These are phyloP conservation scores for Polylopha cassiicola DNA, from an alignment of 2,888 invertebrate genomes.

Conservation along the genomic window DNA sequence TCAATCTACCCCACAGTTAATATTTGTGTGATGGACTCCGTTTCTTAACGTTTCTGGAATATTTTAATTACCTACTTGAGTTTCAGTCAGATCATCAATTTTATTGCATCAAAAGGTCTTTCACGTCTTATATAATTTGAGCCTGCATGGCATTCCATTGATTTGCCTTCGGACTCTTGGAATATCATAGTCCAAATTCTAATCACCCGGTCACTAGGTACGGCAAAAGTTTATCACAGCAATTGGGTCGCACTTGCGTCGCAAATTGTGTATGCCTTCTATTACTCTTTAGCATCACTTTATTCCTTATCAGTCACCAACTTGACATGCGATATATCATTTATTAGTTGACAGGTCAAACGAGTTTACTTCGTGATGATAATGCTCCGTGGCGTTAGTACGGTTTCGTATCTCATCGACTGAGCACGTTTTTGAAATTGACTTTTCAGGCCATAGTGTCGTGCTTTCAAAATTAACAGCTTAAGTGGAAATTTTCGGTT, in stretches of 20 bases:
- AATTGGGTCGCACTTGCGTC: constrained; percentile 51
- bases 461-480: constrained; percentile 47
- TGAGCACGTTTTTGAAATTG: constrained; percentile 17
- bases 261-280: constrained; percentile 49
- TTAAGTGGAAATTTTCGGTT: constrained; percentile 38
- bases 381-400: constrained; percentile 11
- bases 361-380: constrained; percentile 19
- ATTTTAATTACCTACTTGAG: too few relatives aligned
- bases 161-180: too few relatives aligned
- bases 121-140: too few relatives aligned
- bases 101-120: too few relatives aligned
- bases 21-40: too few relatives aligned
- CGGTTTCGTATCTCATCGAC: constrained; percentile 2
- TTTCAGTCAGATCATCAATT: too few relatives aligned
- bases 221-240: constrained; percentile 48
- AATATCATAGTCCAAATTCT: too few relatives aligned
- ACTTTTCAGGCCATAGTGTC: constrained; percentile 28
- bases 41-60: too few relatives aligned
- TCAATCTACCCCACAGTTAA: too few relatives aligned
- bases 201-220: constrained; percentile 36
- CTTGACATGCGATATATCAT: constrained; percentile 17
- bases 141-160: too few relatives aligned
- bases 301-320: constrained; percentile 49
- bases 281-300: constrained; percentile 34
- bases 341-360: constrained; percentile 20